Percentiles rank a stretch among this genome's conserved stretches.
Evolutionary conservation across 92 coral and sea anemone species (phyloP).

Genomic region (Actinernus sp.): DNA sequence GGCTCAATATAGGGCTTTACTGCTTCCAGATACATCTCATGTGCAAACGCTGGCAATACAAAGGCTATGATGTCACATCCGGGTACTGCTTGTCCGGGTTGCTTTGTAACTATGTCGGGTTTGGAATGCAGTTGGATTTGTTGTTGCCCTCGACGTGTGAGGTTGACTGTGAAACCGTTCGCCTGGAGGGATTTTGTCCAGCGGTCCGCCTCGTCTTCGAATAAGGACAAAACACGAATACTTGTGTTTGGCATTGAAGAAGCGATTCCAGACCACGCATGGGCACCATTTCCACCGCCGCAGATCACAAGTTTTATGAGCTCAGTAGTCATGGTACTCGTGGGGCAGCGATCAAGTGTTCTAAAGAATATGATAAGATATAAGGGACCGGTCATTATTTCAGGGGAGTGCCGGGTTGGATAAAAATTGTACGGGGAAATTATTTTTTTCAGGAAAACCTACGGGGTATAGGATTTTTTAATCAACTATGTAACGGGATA

Average conservation of each 20-base stretch:
- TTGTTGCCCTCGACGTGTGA: slow-evolving; percentile 25
- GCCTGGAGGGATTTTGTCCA: slow-evolving; percentile 48
- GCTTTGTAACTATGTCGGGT: slow-evolving; percentile 53
- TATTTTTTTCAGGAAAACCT: too few relatives aligned
- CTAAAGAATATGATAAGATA: too few relatives aligned
- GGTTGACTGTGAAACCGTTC: slow-evolving; percentile 34
- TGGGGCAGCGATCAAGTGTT: too few relatives aligned
- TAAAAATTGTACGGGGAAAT: too few relatives aligned
- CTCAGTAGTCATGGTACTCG: not conserved
- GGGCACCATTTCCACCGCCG: slow-evolving; percentile 64
- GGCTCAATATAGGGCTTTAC: slow-evolving; percentile 64
- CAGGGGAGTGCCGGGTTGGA: too few relatives aligned
- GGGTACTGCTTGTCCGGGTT: slow-evolving; percentile 68
- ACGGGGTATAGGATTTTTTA: too few relatives aligned
- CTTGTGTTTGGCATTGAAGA: slow-evolving; percentile 52
- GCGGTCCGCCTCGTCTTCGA: slow-evolving; percentile 67
- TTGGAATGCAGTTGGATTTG: slow-evolving; percentile 19
- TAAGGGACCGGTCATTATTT: too few relatives aligned
- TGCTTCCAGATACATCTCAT: slow-evolving; percentile 53
- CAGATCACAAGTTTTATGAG: slow-evolving; percentile 45
- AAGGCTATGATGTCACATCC: slow-evolving; percentile 74
- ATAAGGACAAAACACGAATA: slow-evolving; percentile 53
- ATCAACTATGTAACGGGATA: too few relatives aligned
- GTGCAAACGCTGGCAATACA: slow-evolving; percentile 75
- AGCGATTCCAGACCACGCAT: slow-evolving; percentile 64